phyloP scores from a whole-genome alignment of 2,797 vertebrate genomes.

The Pangasius krempfi region DNA sequence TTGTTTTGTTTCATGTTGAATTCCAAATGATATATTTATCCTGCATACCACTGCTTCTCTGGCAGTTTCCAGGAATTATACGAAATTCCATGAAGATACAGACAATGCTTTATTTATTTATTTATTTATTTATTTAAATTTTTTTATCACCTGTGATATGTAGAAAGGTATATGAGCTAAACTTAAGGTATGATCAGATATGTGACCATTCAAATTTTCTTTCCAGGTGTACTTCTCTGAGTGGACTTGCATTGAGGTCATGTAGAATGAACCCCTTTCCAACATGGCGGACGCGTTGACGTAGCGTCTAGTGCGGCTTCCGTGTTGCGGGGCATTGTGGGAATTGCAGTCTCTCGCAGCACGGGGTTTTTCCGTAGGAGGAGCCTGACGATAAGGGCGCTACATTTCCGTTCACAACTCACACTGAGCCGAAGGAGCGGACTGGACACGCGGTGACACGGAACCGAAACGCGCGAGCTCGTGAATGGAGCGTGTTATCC shows the following conservation, averaged over 20 bases:
- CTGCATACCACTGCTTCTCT: background rate
- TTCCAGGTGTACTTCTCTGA: background rate
- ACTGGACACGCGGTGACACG: background rate
- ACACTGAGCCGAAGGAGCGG: background rate
- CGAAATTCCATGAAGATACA: background rate
- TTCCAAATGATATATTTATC: too few relatives aligned
- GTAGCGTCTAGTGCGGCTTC: background rate
- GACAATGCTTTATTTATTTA: background rate
- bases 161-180: background rate
- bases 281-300: slow-evolving; percentile 5
- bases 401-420: slow-evolving; percentile 37
- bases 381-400: background rate
- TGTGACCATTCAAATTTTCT: background rate
- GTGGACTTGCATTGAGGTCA: background rate
- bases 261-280: background rate
- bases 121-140: background rate
- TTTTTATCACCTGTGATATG: background rate
- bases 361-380: slow-evolving; percentile 32
- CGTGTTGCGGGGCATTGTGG: background rate
- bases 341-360: background rate
- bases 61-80: background rate
- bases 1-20: background rate
- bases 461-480: background rate
- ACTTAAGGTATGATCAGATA: background rate
- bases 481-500: background rate